Conservation (phyloP, 2,888 invertebrate genomes). For the Mantis religiosa region DNA sequence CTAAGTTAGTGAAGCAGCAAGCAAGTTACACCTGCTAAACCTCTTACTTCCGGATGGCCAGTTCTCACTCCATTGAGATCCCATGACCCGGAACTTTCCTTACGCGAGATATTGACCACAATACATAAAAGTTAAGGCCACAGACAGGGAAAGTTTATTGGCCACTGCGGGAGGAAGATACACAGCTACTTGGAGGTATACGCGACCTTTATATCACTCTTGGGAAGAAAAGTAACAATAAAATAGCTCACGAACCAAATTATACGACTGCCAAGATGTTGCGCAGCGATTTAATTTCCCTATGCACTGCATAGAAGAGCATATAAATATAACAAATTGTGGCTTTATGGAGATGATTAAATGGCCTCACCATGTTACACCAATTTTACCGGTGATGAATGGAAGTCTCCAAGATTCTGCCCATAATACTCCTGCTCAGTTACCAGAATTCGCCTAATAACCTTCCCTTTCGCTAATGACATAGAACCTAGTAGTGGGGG, state of each 20-base stretch:
- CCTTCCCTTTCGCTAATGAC: too few relatives aligned
- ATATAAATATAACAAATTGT: too few relatives aligned
- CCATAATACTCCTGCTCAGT: too few relatives aligned
- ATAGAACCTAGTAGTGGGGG: too few relatives aligned
- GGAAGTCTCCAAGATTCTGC: too few relatives aligned
- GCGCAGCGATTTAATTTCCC: too few relatives aligned
- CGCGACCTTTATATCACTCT: not conserved
- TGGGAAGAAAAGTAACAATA: not conserved
- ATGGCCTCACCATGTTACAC: too few relatives aligned
- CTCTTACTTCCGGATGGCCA: conserved; percentile 9
- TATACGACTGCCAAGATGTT: not conserved
- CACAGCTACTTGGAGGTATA: not conserved
- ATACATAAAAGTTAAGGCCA: not conserved
- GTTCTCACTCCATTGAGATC: conserved; percentile 5
- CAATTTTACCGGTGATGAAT: too few relatives aligned
- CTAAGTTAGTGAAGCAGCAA: not conserved
- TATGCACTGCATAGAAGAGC: too few relatives aligned
- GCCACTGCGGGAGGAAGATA: not conserved
- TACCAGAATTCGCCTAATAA: too few relatives aligned
- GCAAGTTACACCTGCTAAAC: not conserved
- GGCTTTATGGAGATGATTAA: too few relatives aligned
- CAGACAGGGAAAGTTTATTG: not conserved
- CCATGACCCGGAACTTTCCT: conserved; percentile 6
- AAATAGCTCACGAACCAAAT: not conserved
- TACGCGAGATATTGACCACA: not conserved